Evolutionary conservation across 2,113 vertebrate genomes (phyloP).

Genomic region (Gnathonemus echidnorhynchus): DNA sequence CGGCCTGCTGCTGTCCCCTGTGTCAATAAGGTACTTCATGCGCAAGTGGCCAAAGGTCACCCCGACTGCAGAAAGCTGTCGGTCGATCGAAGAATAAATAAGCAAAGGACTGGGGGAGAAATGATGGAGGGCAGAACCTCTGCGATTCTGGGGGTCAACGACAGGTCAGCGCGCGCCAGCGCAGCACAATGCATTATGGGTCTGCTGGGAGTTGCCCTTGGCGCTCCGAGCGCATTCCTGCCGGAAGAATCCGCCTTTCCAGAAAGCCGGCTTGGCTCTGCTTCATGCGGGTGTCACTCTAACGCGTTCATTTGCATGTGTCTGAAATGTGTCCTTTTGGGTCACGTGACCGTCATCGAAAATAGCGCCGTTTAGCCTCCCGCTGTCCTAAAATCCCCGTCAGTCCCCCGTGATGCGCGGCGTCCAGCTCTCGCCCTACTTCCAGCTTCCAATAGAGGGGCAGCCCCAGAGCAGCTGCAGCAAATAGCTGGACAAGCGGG

Average conservation of each 20-base stretch:
- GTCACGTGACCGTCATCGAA: not conserved
- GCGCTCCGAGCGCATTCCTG: not conserved
- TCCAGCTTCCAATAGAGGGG: not conserved
- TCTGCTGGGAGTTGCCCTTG: constrained; percentile 15
- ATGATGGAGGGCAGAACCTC: constrained; percentile 42
- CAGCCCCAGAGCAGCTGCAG: not conserved
- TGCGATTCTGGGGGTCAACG: constrained; percentile 50
- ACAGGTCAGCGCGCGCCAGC: constrained; percentile 41
- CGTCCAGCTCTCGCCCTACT: too few relatives aligned
- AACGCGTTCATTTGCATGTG: not conserved
- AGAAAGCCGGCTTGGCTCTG: not conserved
- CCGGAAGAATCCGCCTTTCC: not conserved
- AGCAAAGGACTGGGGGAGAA: constrained; percentile 40
- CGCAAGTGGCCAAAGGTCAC: constrained; percentile 52
- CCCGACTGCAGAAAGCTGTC: constrained; percentile 47
- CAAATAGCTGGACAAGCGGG: constrained; percentile 32
- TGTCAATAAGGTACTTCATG: constrained; percentile 17
- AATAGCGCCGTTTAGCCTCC: not conserved
- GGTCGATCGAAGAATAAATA: constrained; percentile 58
- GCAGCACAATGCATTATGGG: constrained; percentile 40
- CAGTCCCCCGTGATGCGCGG: not conserved
- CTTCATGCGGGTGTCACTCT: not conserved
- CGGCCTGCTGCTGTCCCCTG: not conserved
- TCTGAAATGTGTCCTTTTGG: not conserved
- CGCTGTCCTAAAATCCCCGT: not conserved